Conservation (phyloP, 2,797 vertebrate genomes). For the Onychomys leucogaster region DNA sequence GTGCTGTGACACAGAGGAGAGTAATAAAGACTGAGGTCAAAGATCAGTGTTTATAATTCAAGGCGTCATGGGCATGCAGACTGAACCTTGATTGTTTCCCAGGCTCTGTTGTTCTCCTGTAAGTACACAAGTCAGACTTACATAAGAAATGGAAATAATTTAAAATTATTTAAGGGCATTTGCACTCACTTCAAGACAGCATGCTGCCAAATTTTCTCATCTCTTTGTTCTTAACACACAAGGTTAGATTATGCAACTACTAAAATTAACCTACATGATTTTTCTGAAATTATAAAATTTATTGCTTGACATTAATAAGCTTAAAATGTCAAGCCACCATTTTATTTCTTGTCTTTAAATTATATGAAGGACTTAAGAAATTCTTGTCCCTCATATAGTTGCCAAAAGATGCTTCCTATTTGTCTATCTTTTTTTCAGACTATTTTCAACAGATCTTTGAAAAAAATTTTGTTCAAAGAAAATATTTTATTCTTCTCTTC, state of each 20-base stretch:
- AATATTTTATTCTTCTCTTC: slow-evolving; percentile 50
- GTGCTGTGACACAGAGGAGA: neutral
- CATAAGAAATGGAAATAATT: slow-evolving; percentile 40
- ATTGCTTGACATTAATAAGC: slow-evolving; percentile 47
- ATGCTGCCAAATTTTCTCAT: neutral
- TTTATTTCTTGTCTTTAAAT: slow-evolving; percentile 48
- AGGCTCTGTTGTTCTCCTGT: neutral
- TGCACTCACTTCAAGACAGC: neutral
- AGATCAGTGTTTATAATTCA: slow-evolving; percentile 18
- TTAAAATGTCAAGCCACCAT: slow-evolving; percentile 48
- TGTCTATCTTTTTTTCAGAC: slow-evolving; percentile 23
- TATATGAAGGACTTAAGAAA: slow-evolving; percentile 33
- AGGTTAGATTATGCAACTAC: neutral
- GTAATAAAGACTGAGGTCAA: neutral
- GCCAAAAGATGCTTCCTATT: slow-evolving; percentile 42
- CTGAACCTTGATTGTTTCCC: neutral
- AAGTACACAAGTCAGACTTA: neutral
- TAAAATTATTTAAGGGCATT: neutral
- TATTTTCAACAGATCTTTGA: slow-evolving; percentile 39
- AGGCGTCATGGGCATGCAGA: neutral
- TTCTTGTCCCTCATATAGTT: neutral
- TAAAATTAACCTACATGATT: neutral
- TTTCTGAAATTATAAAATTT: slow-evolving; percentile 49
- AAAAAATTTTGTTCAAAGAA: slow-evolving; percentile 25
- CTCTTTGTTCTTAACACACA: slow-evolving; percentile 36